A percentile compares a stretch with the other conserved stretches of the same genome.
Conservation (phyloP, 2,113 vertebrate genomes). For the Ammospiza nelsoni region DNA sequence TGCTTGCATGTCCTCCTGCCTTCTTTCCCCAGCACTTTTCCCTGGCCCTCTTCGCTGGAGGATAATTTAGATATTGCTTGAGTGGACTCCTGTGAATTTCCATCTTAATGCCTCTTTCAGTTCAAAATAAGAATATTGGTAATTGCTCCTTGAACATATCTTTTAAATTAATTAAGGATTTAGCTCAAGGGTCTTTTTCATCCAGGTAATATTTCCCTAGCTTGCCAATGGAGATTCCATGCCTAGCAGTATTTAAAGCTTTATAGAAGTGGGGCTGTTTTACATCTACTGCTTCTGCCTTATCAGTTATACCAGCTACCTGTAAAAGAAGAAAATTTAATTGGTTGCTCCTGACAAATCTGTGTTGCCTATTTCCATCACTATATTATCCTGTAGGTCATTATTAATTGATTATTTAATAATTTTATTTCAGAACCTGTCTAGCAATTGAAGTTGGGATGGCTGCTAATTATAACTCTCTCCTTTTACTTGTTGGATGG, state of each 20-base stretch:
- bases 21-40: background rate
- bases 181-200: background rate
- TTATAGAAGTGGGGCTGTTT: background rate
- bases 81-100: background rate
- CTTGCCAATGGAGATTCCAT: background rate
- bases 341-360: slow-evolving; percentile 2
- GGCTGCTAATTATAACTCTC: background rate
- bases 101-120: background rate
- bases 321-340: background rate
- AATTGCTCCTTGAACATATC: background rate
- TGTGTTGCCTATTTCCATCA: background rate
- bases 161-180: slow-evolving; percentile 30
- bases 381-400: background rate
- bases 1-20: background rate
- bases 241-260: background rate
- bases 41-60: background rate
- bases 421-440: background rate
- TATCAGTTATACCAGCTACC: background rate
- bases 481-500: background rate
- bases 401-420: slow-evolving; percentile 17
- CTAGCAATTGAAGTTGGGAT: background rate
- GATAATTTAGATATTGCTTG: background rate
- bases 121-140: background rate
- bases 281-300: background rate
- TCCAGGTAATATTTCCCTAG: background rate